A percentile compares a stretch with the other conserved stretches of the same genome.
These are phyloP conservation scores for Metaphire vulgaris DNA, from an alignment of 1,140 invertebrate genomes.

Conservation along the genomic window DNA sequence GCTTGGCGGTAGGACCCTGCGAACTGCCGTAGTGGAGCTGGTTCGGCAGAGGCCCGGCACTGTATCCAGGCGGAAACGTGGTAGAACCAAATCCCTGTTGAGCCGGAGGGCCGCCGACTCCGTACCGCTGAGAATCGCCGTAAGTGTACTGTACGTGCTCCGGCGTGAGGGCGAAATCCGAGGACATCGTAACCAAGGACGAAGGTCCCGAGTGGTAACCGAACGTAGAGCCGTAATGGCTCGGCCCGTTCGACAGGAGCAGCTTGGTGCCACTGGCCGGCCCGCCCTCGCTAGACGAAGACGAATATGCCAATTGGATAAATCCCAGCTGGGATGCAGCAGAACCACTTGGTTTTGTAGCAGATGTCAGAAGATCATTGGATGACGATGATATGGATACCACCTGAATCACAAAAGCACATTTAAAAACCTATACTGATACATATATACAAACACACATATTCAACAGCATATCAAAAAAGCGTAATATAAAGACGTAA, in stretches of 20 bases:
- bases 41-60: not conserved
- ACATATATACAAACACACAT: too few species aligned
- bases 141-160: not conserved
- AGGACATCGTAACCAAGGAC: not conserved
- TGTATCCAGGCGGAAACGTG: not conserved
- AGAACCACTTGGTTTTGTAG: not conserved
- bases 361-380: not conserved
- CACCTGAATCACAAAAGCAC: too few species aligned
- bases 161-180: not conserved
- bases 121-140: not conserved
- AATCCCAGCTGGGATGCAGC: not conserved
- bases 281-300: not conserved
- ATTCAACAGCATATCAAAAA: too few species aligned
- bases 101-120: not conserved
- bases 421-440: too few species aligned
- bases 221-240: not conserved
- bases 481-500: too few species aligned
- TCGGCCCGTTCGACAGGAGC: not conserved
- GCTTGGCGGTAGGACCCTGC: not conserved
- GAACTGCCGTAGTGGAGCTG: not conserved
- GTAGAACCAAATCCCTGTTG: not conserved
- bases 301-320: not conserved
- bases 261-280: not conserved
- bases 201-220: not conserved
- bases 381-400: not conserved